A percentile compares a stretch with the other conserved stretches of the same genome.
Evolutionary conservation across 2,113 vertebrate species (phyloP).

Genomic region (Nibea albiflora): DNA sequence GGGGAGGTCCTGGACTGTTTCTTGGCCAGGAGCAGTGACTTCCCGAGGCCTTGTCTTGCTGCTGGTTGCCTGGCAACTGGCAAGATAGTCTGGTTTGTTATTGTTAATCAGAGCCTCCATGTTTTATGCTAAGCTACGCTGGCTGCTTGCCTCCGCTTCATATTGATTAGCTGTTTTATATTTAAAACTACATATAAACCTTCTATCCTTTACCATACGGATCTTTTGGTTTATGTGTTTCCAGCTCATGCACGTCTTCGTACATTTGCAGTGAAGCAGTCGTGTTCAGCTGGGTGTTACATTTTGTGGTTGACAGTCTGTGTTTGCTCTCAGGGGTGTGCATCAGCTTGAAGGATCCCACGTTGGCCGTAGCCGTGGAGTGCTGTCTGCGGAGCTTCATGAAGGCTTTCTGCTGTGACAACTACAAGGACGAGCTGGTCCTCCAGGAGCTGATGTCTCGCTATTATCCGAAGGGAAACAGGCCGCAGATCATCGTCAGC

Average conservation of each 20-base stretch:
- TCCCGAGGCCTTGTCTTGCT: too few species aligned
- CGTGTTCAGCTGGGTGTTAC: neutral
- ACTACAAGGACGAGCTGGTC: slow-evolving; percentile 59
- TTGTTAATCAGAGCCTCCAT: neutral
- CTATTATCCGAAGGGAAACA: slow-evolving; percentile 48
- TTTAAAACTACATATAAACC: neutral
- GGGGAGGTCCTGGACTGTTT: neutral
- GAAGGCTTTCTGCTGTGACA: slow-evolving; percentile 72
- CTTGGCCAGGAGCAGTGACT: too few species aligned
- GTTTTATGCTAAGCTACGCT: neutral
- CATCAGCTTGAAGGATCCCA: slow-evolving; percentile 59
- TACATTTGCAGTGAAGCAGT: neutral
- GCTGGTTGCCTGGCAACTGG: too few species aligned
- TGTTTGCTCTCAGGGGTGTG: slow-evolving; percentile 51
- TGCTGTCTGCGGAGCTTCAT: slow-evolving; percentile 65
- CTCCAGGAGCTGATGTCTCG: slow-evolving; percentile 63
- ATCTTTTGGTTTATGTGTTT: neutral
- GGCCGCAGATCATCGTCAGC: slow-evolving; percentile 65
- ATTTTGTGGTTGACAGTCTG: neutral
- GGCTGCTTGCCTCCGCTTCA: neutral
- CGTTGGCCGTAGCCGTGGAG: slow-evolving; percentile 56
- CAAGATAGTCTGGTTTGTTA: too few species aligned
- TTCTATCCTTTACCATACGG: neutral
- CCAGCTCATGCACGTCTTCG: neutral
- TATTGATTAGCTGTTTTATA: neutral